Base-by-base conservation (phyloP, 2,888 invertebrate genomes). In the Caenorhabditis sp. region DNA sequence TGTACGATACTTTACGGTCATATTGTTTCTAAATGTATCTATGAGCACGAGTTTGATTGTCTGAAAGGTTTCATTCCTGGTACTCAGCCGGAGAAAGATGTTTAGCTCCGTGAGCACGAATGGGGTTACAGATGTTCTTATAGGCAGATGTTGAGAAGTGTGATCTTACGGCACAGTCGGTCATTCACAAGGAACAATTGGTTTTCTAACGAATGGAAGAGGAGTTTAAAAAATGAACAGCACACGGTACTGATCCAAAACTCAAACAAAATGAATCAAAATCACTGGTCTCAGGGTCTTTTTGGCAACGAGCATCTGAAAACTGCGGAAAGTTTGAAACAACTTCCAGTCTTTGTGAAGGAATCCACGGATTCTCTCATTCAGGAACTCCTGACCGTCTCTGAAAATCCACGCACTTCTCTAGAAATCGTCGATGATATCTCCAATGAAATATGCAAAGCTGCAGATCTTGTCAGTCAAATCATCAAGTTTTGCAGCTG, bases 341-440 rank as follows among this genome's bases (percentile, higher is more conserved):
- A 64, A 6, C 82, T 89, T 9, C 87, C 85, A n/a, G 53, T 71
- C 37, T 11, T 67, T 44, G 90, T 88, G 9, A 71, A 78, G 26
- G 37, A 26, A 37, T 67, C 68, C 50, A 77, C 65, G 20, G 68
- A 35, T 56, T 53, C n/a, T 67, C 80, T 79, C 50, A 62, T 87
- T 1, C 37, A 80, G 67, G 76, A 76, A 32, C 55, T 76, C 11
- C 53, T 69, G 18, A 53, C 37, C 13, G 24, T 60, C 11, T 22
- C 47, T 40, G 40, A 6, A 3, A 56, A 53, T 13, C 28, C 56
- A 3, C 70, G 87, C 37, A 84, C 87, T 1, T 82, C 87, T 0
- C 97, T 97, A 5, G 93, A 96, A 92, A 94, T 98, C 78, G 98
- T 99, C 92, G 99, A 99, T 92, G 96, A 98, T 87, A 93, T 99